Evolutionary conservation across 2,113 vertebrate genomes (phyloP).

Genomic region (Excalfactoria chinensis): DNA sequence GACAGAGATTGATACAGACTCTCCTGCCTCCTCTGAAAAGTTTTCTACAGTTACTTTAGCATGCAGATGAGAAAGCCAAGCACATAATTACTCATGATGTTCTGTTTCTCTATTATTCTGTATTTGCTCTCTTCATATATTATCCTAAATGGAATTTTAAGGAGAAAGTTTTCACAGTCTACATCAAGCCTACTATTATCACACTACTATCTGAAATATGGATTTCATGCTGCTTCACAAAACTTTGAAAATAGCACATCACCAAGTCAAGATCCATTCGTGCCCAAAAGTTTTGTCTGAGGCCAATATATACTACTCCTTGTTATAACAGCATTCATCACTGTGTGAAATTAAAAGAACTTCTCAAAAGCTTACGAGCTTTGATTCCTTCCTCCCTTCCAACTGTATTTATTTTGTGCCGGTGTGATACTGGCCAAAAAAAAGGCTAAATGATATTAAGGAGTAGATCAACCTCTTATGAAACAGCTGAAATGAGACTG

Average conservation of each 20-base stretch:
- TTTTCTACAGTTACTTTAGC: background rate
- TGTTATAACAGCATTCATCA: background rate
- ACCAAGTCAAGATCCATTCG: background rate
- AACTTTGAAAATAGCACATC: background rate
- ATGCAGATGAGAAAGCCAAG: background rate
- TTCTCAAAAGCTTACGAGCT: background rate
- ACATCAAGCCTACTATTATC: background rate
- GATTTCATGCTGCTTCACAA: background rate
- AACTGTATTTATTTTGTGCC: background rate
- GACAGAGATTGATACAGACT: background rate
- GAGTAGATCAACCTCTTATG: background rate
- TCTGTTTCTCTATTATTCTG: background rate
- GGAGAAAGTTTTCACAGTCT: background rate
- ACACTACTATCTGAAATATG: accelerated
- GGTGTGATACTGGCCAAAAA: background rate
- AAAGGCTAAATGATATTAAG: background rate
- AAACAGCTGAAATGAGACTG: background rate
- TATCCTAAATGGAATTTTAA: background rate
- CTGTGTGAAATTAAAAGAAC: background rate
- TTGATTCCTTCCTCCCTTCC: background rate
- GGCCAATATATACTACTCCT: no score
- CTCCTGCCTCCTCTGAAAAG: accelerated
- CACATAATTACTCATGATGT: background rate
- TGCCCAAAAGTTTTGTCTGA: background rate
- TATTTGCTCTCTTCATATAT: background rate